These are phyloP conservation scores for Chelidonichthys spinosus DNA, from an alignment of 2,797 vertebrate species.

Conservation along the genomic window DNA sequence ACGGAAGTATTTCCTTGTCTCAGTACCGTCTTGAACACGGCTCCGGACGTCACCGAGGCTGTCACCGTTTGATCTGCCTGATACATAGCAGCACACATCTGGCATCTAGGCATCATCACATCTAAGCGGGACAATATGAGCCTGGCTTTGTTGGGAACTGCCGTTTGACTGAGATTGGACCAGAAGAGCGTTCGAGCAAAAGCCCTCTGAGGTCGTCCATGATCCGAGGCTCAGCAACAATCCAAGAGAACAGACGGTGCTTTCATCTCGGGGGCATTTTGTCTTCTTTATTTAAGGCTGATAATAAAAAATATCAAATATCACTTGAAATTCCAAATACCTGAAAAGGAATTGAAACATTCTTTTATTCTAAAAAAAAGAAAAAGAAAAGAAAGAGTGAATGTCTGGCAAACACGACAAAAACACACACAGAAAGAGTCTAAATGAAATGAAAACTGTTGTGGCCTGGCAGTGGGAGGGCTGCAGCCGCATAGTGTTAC, in stretches of 20 bases:
- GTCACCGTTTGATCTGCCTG: slow-evolving; percentile 5
- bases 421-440: neutral
- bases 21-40: neutral
- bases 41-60: neutral
- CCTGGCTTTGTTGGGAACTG: slow-evolving; percentile 30
- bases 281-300: slow-evolving; percentile 23
- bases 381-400: neutral
- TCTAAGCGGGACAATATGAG: neutral
- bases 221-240: slow-evolving; percentile 28
- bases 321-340: slow-evolving; percentile 21
- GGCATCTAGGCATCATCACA: no score
- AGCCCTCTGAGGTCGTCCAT: slow-evolving; percentile 41
- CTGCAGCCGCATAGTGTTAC: slow-evolving; percentile 53
- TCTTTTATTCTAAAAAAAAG: neutral
- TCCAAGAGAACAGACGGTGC: slow-evolving; percentile 1
- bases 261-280: slow-evolving; percentile 38
- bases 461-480: slow-evolving; percentile 22
- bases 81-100: slow-evolving; percentile 29
- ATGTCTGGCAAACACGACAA: neutral
- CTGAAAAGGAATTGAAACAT: neutral
- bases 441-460: slow-evolving; percentile 4
- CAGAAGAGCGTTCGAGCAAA: slow-evolving; percentile 18
- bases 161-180: slow-evolving; percentile 30
- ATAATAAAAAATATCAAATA: slow-evolving; percentile 29
- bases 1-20: neutral